Conservation (phyloP, 2,888 invertebrate species). For the Tachina lurida region DNA sequence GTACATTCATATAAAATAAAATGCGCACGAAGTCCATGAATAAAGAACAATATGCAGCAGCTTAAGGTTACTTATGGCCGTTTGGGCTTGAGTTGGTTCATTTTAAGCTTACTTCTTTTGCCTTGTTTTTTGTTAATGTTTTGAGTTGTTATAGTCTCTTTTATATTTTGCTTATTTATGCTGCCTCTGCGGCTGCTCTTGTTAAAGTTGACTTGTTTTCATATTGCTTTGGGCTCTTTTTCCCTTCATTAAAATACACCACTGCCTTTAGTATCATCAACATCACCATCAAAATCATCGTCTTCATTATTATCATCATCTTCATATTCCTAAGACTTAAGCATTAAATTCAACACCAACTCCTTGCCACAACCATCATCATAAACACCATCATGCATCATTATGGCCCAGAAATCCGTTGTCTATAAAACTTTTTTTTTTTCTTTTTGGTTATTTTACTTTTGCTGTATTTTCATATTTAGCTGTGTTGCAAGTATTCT, state of each 20-base stretch:
- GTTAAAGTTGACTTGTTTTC: conserved; percentile 42
- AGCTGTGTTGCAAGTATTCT: conserved; percentile 22
- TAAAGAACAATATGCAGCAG: conserved; percentile 26
- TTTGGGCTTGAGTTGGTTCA: conserved; percentile 57
- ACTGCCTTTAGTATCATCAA: conserved; percentile 63
- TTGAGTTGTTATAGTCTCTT: conserved; percentile 23
- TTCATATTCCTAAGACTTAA: conserved; percentile 16
- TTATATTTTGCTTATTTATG: conserved; percentile 32
- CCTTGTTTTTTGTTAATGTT: conserved; percentile 24
- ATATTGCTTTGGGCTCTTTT: conserved; percentile 72
- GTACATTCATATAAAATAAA: conserved; percentile 49
- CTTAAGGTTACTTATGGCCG: conserved; percentile 51
- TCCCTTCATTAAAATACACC: conserved; percentile 73
- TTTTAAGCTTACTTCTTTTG: conserved; percentile 9
- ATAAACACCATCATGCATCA: conserved; percentile 68
- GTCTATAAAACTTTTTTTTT: conserved; percentile 25
- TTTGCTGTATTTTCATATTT: conserved; percentile 40
- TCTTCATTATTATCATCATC: conserved; percentile 56
- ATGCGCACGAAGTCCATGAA: conserved; percentile 44
- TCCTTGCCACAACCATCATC: conserved; percentile 62
- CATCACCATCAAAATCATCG: conserved; percentile 62
- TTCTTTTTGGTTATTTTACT: neutral
- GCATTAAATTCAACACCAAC: conserved; percentile 72
- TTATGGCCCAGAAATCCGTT: conserved; percentile 45
- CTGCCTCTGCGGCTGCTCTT: neutral